These are phyloP conservation scores for Eilema caniola DNA, from an alignment of 2,888 invertebrate species.

Conservation along the genomic window DNA sequence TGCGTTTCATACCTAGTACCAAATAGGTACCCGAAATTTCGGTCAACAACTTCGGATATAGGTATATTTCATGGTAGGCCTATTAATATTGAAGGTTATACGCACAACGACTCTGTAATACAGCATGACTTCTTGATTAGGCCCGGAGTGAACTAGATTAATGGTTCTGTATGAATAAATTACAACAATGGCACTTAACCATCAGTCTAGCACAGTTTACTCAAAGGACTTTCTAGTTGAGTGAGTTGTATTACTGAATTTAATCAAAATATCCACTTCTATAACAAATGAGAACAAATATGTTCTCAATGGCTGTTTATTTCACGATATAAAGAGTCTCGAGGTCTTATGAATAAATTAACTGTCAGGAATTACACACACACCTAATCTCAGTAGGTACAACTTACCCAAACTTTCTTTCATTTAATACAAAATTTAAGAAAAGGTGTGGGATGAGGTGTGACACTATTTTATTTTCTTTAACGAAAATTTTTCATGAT, in stretches of 20 bases:
- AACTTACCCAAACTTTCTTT: background rate
- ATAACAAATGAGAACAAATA: background rate
- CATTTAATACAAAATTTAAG: too few relatives aligned
- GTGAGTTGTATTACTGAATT: background rate
- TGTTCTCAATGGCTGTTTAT: background rate
- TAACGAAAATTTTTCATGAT: too few relatives aligned
- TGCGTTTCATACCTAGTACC: too few relatives aligned
- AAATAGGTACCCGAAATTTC: background rate
- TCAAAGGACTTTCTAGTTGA: slow-evolving; percentile 10
- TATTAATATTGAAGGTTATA: slow-evolving; percentile 22
- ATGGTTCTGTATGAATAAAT: slow-evolving; percentile 25
- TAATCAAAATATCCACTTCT: background rate
- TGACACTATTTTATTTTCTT: too few relatives aligned
- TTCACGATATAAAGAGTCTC: background rate
- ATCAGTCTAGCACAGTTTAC: slow-evolving; percentile 9
- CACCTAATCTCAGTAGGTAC: background rate
- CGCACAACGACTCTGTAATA: slow-evolving; percentile 15
- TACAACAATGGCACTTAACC: slow-evolving; percentile 9
- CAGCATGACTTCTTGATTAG: slow-evolving; percentile 27
- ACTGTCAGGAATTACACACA: background rate
- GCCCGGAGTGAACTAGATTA: slow-evolving; percentile 28
- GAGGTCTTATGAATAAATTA: background rate
- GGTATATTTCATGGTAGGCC: background rate
- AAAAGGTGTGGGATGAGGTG: too few relatives aligned
- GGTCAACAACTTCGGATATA: background rate